Evolutionary conservation across 2,888 invertebrate genomes (phyloP).

Genomic region (Cantharis nigra): DNA sequence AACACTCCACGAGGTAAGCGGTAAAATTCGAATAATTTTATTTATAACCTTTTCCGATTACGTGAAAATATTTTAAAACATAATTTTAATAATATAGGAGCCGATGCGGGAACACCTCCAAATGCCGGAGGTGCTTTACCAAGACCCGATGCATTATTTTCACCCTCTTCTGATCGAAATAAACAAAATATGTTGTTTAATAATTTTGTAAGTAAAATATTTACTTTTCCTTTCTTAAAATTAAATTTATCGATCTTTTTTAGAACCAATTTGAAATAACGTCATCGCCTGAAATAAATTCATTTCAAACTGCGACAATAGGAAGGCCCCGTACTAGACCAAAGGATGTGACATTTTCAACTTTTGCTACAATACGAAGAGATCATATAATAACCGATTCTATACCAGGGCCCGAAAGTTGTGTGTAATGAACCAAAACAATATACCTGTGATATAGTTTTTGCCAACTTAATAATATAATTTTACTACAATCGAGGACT

Average conservation of each 20-base stretch:
- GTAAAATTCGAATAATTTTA: background rate
- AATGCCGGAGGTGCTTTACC: conserved; percentile 46
- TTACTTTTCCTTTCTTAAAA: background rate
- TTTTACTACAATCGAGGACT: conserved; percentile 38
- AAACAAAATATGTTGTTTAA: conserved; percentile 41
- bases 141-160: conserved; percentile 52
- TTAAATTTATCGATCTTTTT: background rate
- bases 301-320: conserved; percentile 43
- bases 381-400: conserved; percentile 83
- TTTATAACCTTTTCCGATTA: background rate
- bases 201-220: conserved; percentile 42
- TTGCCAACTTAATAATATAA: conserved; percentile 23
- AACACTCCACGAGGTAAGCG: conserved; percentile 73
- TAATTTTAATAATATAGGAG: conserved; percentile 40
- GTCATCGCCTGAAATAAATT: conserved; percentile 44
- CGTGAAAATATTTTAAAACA: background rate
- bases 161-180: conserved; percentile 44
- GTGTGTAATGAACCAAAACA: conserved; percentile 65
- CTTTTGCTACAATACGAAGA: conserved; percentile 66
- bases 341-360: conserved; percentile 56
- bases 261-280: conserved; percentile 35
- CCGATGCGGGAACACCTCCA: conserved; percentile 48
- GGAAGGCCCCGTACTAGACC: conserved; percentile 50
- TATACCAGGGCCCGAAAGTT: conserved; percentile 86
- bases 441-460: conserved; percentile 28